Percentiles rank a stretch among this genome's conserved stretches.
Conservation (phyloP, 2,113 vertebrate species). For the Mandrillus leucophaeus region DNA sequence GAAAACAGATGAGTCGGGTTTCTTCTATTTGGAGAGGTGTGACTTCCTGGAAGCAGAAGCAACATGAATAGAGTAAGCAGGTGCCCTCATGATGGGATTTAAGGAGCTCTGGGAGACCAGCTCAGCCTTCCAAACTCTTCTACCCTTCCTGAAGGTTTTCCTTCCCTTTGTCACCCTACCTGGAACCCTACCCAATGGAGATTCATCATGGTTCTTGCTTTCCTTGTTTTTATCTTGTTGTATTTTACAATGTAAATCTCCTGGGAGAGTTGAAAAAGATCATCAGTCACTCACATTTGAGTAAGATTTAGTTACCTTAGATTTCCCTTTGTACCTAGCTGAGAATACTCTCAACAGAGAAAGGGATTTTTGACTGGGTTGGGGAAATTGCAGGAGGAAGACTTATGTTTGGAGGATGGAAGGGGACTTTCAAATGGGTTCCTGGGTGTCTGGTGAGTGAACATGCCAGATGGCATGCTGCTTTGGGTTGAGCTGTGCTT, state of each 20-base stretch:
- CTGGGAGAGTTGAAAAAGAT: background rate
- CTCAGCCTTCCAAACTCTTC: background rate
- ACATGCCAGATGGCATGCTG: background rate
- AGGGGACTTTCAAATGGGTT: background rate
- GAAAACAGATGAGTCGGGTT: background rate
- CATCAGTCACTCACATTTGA: background rate
- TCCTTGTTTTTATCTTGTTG: background rate
- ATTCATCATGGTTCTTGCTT: accelerated
- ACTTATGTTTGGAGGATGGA: background rate
- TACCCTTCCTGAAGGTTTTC: background rate
- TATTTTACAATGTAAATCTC: background rate
- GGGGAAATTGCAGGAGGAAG: background rate
- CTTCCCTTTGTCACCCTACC: background rate
- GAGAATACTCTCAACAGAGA: background rate
- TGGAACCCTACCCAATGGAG: background rate
- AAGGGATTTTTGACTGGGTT: background rate
- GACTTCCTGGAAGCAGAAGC: background rate
- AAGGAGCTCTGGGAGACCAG: background rate
- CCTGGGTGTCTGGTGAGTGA: background rate
- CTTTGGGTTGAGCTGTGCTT: background rate
- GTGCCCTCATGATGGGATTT: background rate
- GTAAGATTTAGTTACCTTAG: background rate
- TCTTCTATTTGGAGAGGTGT: background rate
- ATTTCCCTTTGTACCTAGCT: background rate
- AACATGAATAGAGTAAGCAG: background rate